Evolutionary conservation across 2,797 vertebrate genomes (phyloP).

Genomic region (Craterocephalus amniculus): DNA sequence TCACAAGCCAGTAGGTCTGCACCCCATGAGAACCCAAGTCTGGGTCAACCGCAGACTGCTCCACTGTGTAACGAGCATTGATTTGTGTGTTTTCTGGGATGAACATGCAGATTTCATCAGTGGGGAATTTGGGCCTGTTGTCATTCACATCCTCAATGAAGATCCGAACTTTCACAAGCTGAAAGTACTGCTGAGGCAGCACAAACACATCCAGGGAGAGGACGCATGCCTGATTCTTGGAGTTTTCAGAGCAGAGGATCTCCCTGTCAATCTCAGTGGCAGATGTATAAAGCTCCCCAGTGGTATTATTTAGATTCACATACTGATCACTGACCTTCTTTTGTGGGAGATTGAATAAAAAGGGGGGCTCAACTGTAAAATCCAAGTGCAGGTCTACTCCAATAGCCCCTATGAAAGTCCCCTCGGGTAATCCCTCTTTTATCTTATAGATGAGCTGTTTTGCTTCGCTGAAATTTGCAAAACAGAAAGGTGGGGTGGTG

Average conservation of each 20-base stretch:
- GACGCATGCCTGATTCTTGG: slow-evolving; percentile 81
- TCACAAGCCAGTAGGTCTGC: slow-evolving; percentile 94
- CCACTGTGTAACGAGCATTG: slow-evolving; percentile 91
- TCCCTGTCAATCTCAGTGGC: slow-evolving; percentile 92
- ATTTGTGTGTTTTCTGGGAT: slow-evolving; percentile 93
- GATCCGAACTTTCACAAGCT: slow-evolving; percentile 96
- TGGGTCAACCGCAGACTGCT: slow-evolving; percentile 93
- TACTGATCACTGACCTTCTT: slow-evolving; percentile 88
- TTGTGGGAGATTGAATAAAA: slow-evolving; percentile 91
- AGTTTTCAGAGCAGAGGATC: slow-evolving; percentile 86
- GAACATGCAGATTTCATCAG: slow-evolving; percentile 87
- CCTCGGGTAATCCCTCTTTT: slow-evolving; percentile 93
- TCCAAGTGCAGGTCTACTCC: slow-evolving; percentile 89
- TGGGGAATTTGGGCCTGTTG: slow-evolving; percentile 91
- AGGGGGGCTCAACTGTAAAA: slow-evolving; percentile 80
- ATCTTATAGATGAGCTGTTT: slow-evolving; percentile 96
- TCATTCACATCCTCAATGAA: slow-evolving; percentile 94
- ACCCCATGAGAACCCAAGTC: slow-evolving; percentile 89
- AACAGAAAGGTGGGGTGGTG: slow-evolving; percentile 89
- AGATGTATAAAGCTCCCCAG: slow-evolving; percentile 92
- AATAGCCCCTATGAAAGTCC: slow-evolving; percentile 92
- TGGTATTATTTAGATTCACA: slow-evolving; percentile 90
- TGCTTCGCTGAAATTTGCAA: slow-evolving; percentile 92
- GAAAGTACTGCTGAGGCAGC: slow-evolving; percentile 95
- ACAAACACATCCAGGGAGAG: slow-evolving; percentile 94